Evolutionary conservation across 2,797 vertebrate species (phyloP), one percentile per base, ranked within the genome.

Genomic region (Rhabdomys pumilio): DNA sequence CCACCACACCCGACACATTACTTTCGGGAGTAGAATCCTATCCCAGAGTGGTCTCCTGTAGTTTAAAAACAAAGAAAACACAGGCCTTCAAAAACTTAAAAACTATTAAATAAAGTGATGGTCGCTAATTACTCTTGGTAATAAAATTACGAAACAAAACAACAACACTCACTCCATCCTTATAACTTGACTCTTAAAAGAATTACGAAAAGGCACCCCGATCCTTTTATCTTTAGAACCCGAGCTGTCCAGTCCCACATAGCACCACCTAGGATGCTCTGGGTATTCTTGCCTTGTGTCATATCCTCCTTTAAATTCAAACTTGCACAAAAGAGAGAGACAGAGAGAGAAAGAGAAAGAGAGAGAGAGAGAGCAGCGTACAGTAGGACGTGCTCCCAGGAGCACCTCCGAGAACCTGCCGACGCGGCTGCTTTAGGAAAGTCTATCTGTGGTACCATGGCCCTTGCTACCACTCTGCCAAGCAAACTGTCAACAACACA

Each of bases 91-190:
- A 83, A 79, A 93, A 77, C 65, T 20, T 63, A 65, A 67, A 90
- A 90, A 83, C 79, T 34, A 38, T 22, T 44, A 31, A 61, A 1
- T 15, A 55, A 59, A 22, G 44, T 20, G n/a, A 69, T 13, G 44
- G 26, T 81, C 87, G 50, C 57, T 72, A 47, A 38, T 87, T 94
- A 97, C 96, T 93, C 96, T 96, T 86, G 79, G 3, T 41, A 95
- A 89, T 67, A 79, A 87, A 81, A 14, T 14, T n/a, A 31, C 34
- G 47, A 84, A 94, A 89, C n/a, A 47, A 93, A 95, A 76, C 17
- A 79, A 31, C 13, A 47, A 67, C 4, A 3, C 53, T 57, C 24
- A 34, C 1, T 34, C 72, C 26, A 55, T 19, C 80, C 15, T 4
- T 38, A 38, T 6, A 22, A 65, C 59, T 59, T 79, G 63, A 65